Percentiles rank a stretch among this genome's conserved stretches.
These are phyloP conservation scores for Phoronis australis DNA, from an alignment of 2,888 invertebrate genomes.

Conservation along the genomic window DNA sequence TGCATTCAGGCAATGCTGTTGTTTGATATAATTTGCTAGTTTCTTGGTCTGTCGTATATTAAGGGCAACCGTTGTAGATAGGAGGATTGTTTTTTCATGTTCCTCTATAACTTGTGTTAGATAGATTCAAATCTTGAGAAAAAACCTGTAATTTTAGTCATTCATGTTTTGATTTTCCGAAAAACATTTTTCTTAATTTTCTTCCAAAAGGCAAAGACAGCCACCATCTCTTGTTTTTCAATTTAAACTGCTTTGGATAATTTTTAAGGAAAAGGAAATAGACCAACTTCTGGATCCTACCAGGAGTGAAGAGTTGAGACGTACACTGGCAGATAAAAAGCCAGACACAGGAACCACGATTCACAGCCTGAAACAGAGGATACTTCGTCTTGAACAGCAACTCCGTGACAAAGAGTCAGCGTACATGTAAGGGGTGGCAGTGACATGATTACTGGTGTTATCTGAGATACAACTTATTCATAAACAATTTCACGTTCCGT, in stretches of 20 bases:
- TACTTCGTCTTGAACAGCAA: constrained; percentile 48
- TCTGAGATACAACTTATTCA: too few species aligned
- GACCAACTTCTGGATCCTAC: constrained; percentile 43
- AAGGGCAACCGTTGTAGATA: too few species aligned
- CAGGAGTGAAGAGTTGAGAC: constrained; percentile 46
- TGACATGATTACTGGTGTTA: too few species aligned
- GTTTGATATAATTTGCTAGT: too few species aligned
- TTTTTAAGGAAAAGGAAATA: constrained; percentile 43
- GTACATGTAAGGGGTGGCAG: constrained; percentile 41
- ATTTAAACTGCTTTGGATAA: background rate
- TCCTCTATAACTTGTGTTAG: too few species aligned
- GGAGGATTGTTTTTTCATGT: too few species aligned
- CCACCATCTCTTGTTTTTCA: background rate
- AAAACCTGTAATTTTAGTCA: too few species aligned
- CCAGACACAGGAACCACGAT: constrained; percentile 43
- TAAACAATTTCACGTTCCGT: too few species aligned
- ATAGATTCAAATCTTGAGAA: too few species aligned
- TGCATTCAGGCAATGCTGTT: too few species aligned
- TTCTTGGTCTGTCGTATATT: too few species aligned
- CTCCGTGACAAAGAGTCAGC: constrained; percentile 44
- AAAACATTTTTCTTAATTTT: background rate
- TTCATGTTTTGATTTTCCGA: too few species aligned
- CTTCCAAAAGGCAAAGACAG: constrained; percentile 9
- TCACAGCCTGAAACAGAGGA: constrained; percentile 50
- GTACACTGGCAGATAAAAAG: constrained; percentile 43